Evolutionary conservation across 2,888 invertebrate genomes (phyloP).

Genomic region (Dryobotodes eremita): DNA sequence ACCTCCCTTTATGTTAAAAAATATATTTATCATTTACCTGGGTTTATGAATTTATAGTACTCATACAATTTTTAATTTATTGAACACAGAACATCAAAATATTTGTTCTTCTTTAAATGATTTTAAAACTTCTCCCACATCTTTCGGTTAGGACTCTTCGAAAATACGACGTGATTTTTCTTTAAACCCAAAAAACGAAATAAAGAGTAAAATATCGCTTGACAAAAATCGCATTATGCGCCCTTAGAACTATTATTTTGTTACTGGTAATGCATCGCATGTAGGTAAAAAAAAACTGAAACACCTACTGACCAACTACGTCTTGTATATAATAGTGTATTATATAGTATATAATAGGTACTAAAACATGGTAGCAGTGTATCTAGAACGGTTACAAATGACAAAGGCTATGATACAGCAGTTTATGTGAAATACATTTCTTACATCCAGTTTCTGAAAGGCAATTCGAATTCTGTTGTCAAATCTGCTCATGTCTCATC

Average conservation of each 20-base stretch:
- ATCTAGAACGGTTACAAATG: not conserved
- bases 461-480: not conserved
- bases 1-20: not conserved
- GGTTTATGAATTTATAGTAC: not conserved
- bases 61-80: constrained; percentile 3
- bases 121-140: not conserved
- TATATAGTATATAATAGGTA: too few species aligned
- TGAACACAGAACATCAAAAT: not conserved
- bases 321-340: too few species aligned
- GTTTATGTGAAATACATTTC: constrained; percentile 10
- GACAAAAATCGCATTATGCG: not conserved
- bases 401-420: constrained; percentile 2
- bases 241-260: not conserved
- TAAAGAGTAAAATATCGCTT: not conserved
- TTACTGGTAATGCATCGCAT: not conserved
- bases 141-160: not conserved
- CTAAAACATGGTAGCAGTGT: not conserved
- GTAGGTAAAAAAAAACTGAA: not conserved
- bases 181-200: not conserved
- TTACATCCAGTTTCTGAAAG: constrained; percentile 1
- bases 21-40: not conserved
- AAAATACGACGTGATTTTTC: not conserved
- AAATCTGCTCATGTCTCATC: not conserved
- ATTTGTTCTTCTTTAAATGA: not conserved
- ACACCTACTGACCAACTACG: constrained; percentile 5